Evolutionary conservation across 2,113 vertebrate species (phyloP).

Genomic region (Genyomyrus donnyi): DNA sequence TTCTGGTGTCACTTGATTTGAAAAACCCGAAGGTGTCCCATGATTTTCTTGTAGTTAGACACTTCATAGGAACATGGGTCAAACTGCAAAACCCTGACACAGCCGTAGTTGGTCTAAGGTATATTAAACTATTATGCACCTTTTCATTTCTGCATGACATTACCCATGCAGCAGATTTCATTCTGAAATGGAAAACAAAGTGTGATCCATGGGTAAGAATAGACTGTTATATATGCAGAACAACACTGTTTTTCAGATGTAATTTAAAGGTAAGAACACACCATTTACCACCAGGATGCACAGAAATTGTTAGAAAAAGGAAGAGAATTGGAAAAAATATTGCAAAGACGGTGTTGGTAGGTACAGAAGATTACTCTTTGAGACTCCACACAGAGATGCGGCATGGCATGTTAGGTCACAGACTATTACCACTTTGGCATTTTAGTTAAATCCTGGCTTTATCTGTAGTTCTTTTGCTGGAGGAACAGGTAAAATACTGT

Average conservation of each 20-base stretch:
- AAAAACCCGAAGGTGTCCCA: neutral
- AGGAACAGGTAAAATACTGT: neutral
- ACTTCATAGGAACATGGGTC: neutral
- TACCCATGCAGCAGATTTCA: neutral
- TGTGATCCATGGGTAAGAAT: neutral
- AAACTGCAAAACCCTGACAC: neutral
- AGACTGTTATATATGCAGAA: neutral
- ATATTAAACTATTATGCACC: neutral
- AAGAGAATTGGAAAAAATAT: neutral
- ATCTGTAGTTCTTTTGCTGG: neutral
- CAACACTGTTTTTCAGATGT: neutral
- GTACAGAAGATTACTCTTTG: neutral
- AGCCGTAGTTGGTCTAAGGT: neutral
- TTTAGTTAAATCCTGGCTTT: neutral
- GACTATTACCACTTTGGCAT: neutral
- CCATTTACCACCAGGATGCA: neutral
- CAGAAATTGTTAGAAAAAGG: neutral
- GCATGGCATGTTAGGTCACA: neutral
- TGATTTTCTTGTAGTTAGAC: neutral
- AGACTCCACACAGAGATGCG: neutral
- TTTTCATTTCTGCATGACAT: neutral
- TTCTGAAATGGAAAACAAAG: neutral
- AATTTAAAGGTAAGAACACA: neutral
- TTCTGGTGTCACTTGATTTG: neutral
- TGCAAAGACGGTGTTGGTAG: neutral